Percentiles rank a stretch among this genome's conserved stretches.
Conservation (phyloP, 2,797 vertebrate species). For the Gambusia yucatana region DNA sequence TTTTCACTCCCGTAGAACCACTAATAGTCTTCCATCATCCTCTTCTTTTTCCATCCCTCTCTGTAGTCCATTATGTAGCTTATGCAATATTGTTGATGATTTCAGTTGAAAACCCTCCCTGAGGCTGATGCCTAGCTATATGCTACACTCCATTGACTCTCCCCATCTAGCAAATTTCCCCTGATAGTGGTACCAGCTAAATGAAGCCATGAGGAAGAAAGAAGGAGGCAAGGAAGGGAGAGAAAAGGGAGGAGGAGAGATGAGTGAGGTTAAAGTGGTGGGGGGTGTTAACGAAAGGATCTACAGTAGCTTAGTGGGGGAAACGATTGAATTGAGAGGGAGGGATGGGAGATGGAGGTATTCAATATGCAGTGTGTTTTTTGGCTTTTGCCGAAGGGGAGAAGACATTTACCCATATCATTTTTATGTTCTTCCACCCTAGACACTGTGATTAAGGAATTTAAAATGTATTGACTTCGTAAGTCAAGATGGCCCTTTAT, state of each 20-base stretch:
- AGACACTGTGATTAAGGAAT: slow-evolving; percentile 60
- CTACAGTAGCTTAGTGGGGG: slow-evolving; percentile 50
- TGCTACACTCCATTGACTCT: slow-evolving; percentile 81
- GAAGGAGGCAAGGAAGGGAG: slow-evolving; percentile 29
- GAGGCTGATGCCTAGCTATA: slow-evolving; percentile 76
- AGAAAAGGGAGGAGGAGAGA: slow-evolving; percentile 33
- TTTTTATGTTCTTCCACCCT: slow-evolving; percentile 60
- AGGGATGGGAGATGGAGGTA: slow-evolving; percentile 38
- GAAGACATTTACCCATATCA: slow-evolving; percentile 56
- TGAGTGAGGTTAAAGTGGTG: slow-evolving; percentile 46
- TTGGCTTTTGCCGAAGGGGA: slow-evolving; percentile 53
- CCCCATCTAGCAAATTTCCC: slow-evolving; percentile 83
- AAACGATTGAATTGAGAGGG: slow-evolving; percentile 57
- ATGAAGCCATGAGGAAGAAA: slow-evolving; percentile 79
- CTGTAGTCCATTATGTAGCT: slow-evolving; percentile 72
- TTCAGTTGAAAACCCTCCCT: slow-evolving; percentile 75
- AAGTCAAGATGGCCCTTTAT: slow-evolving; percentile 33
- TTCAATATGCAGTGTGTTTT: slow-evolving; percentile 40
- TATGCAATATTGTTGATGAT: slow-evolving; percentile 83
- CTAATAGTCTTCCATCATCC: slow-evolving; percentile 68
- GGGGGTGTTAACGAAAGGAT: slow-evolving; percentile 60
- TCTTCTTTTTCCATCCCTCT: slow-evolving; percentile 42
- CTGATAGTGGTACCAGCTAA: slow-evolving; percentile 79
- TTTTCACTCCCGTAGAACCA: slow-evolving; percentile 32
- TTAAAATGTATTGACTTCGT: slow-evolving; percentile 55